Evolutionary conservation across 1,140 invertebrate genomes (phyloP), one percentile per base, ranked within the genome.

Genomic region (Lethocerus indicus): DNA sequence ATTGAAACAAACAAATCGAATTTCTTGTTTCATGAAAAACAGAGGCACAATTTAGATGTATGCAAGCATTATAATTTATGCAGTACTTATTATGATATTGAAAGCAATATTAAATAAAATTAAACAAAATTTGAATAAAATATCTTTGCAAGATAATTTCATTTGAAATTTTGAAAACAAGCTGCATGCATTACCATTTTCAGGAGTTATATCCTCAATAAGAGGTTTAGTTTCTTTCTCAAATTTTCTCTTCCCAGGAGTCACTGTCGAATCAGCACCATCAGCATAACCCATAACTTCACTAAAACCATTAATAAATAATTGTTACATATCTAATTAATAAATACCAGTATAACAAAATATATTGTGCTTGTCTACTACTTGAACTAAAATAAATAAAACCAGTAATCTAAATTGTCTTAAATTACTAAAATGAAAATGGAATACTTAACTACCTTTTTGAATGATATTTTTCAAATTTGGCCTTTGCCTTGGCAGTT

Each of bases 391-490:
- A 25, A 25, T 26, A 21, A 43, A 43, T 25, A 16, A 14, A 13
- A 44, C 9, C n/a, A 25, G 32, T 37, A 49, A 40, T 20, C 14
- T 49, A 16, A 24, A 5, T 14, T 14, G 2, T 40, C 7, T 7
- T 14, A 23, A 3, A 40, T n/a, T 50, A 0, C 50, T 48, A 42
- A 44, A n/a, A 49, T 37, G 49, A 21, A 47, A 48, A 9, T 24
- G 37, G 35, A 40, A 41, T 28, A 49, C 26, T 5, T 27, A 56
- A 47, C 65, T 54, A 78, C 75, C 73, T 75, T 64, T 83, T 85
- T 35, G 76, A 74, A 55, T 90, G 81, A 64, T 93, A 94, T 67
- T 92, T 93, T 56, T 93, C 87, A 61, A 87, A 87, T 60, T 85
- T 89, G 0, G 81, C 78, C 61, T 84, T 84, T 1, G 79, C 78